phyloP scores from a whole-genome alignment of 2,797 vertebrate genomes.

The Phoxinus dragarum region DNA sequence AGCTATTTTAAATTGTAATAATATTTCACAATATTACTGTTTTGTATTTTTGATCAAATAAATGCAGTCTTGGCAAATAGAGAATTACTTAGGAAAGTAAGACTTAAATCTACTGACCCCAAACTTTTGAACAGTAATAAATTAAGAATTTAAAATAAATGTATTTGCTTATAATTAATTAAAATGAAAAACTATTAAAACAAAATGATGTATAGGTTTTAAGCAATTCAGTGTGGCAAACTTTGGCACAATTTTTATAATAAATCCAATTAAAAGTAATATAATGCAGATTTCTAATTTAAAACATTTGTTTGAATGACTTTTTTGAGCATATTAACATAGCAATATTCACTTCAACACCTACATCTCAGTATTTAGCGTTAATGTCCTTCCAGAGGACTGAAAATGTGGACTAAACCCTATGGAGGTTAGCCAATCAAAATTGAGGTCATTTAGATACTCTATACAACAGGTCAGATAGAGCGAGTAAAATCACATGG shows the following conservation, averaged over 20 bases:
- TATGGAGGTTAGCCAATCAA: not conserved
- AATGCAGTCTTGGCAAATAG: not conserved
- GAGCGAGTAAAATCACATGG: not conserved
- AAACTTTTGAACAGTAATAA: not conserved
- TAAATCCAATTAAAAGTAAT: not conserved
- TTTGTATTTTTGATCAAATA: not conserved
- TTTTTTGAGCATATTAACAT: not conserved
- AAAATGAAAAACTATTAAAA: not conserved
- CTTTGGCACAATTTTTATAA: not conserved
- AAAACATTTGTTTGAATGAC: not conserved
- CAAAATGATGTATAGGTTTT: not conserved
- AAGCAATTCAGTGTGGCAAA: not conserved
- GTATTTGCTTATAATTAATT: not conserved
- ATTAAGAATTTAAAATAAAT: not conserved
- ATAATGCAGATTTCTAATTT: not conserved
- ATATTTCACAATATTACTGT: not conserved
- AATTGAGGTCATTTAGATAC: not conserved
- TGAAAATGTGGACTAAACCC: not conserved
- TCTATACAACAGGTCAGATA: not conserved
- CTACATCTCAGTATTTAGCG: not conserved
- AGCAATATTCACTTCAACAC: not conserved
- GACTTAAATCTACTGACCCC: not conserved
- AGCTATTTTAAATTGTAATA: not conserved
- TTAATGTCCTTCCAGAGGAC: no score
- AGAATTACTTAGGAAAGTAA: no score